Evolutionary conservation across 2,888 invertebrate genomes (phyloP).

Genomic region (Parthenolecanium corni): DNA sequence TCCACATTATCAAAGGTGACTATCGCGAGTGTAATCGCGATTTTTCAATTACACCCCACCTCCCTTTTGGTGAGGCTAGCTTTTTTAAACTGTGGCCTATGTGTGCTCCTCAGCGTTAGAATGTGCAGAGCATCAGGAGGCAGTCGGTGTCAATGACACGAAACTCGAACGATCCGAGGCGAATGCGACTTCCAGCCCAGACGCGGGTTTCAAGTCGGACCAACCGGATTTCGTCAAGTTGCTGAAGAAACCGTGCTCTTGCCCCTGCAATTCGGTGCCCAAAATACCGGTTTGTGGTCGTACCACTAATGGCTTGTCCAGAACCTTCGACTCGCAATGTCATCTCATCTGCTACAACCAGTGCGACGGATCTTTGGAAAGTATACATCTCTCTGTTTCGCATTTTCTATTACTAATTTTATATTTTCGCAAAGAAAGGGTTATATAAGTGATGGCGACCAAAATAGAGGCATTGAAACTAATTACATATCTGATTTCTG

Average conservation of each 20-base stretch:
- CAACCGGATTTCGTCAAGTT: not conserved
- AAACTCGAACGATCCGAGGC: not conserved
- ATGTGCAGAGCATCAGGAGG: conserved; percentile 4
- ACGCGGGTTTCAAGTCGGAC: not conserved
- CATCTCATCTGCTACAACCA: conserved; percentile 30
- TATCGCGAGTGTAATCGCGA: not conserved
- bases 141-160: conserved; percentile 6
- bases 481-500: too few relatives aligned
- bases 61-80: too few relatives aligned
- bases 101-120: conserved; percentile 4
- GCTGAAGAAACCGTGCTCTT: conserved; percentile 13
- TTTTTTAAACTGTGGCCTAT: not conserved
- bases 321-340: conserved; percentile 29
- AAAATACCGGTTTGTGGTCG: conserved; percentile 27
- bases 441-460: too few relatives aligned
- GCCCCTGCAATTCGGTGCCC: conserved; percentile 23
- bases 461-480: too few relatives aligned
- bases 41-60: too few relatives aligned
- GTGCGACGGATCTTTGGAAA: conserved; percentile 18
- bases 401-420: too few relatives aligned
- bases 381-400: conserved; percentile 12
- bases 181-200: not conserved
- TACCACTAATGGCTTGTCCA: conserved; percentile 23
- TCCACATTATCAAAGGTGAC: conserved; percentile 18
- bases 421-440: too few relatives aligned